phyloP scores from a whole-genome alignment of 2,113 vertebrate genomes.

The Nothoprocta pentlandii region DNA sequence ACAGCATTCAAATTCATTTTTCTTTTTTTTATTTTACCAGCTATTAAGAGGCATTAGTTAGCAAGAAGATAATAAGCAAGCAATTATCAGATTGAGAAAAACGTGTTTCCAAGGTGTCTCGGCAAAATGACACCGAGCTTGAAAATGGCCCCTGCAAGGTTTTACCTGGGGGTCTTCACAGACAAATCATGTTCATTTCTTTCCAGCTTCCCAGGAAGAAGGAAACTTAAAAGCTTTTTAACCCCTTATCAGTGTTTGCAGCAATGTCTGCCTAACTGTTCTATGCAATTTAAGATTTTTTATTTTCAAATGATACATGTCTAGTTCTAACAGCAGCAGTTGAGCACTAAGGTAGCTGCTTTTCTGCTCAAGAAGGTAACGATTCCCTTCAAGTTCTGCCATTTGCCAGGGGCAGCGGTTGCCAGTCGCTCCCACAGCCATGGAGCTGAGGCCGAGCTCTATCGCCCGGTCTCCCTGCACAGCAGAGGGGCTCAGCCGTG shows the following conservation, averaged over 20 bases:
- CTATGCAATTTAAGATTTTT: background rate
- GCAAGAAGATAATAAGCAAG: slow-evolving; percentile 33
- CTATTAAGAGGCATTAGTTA: slow-evolving; percentile 51
- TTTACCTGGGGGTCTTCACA: background rate
- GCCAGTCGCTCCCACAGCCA: background rate
- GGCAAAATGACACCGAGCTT: background rate
- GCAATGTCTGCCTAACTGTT: background rate
- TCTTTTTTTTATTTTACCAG: slow-evolving; percentile 21
- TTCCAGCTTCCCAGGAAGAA: background rate
- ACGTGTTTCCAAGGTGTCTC: background rate
- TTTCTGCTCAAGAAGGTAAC: background rate
- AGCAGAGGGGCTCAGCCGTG: slow-evolving; percentile 21
- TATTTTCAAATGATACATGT: background rate
- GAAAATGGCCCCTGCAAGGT: background rate
- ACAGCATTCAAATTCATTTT: background rate
- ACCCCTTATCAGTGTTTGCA: background rate
- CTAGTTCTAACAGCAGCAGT: background rate
- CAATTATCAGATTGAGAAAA: slow-evolving; percentile 47
- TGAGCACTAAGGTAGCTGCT: background rate
- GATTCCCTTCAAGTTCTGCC: background rate
- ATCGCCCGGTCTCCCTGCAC: background rate
- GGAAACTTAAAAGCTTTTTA: background rate
- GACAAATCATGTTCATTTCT: background rate
- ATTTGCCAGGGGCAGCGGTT: background rate
- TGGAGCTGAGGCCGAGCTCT: background rate